Evolutionary conservation across 2,113 vertebrate genomes (phyloP).

Genomic region (Oncorhynchus tshawytscha): DNA sequence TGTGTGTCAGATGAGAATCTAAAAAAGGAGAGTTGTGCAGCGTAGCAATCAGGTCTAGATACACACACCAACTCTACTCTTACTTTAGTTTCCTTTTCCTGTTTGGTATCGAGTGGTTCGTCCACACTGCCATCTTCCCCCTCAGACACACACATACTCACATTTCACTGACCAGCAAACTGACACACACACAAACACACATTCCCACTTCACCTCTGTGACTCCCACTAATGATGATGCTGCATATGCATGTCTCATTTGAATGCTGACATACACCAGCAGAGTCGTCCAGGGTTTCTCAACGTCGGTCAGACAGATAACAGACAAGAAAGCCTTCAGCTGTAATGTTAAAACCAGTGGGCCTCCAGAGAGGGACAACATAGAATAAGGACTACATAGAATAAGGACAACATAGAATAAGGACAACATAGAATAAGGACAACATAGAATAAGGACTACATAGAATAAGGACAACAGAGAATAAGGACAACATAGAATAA

Average conservation of each 20-base stretch:
- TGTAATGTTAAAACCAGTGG: too few relatives aligned
- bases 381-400: too few relatives aligned
- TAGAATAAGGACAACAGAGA: too few relatives aligned
- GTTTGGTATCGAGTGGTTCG: neutral
- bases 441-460: too few relatives aligned
- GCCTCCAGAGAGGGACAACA: too few relatives aligned
- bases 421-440: too few relatives aligned
- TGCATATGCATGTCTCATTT: neutral
- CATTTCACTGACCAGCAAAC: neutral
- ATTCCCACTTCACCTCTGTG: neutral
- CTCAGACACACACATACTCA: neutral
- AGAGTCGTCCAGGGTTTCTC: too few relatives aligned
- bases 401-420: too few relatives aligned
- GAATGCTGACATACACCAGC: neutral
- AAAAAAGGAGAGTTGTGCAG: conserved; percentile 8
- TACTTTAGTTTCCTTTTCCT: neutral
- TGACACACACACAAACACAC: too few relatives aligned
- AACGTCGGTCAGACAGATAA: neutral
- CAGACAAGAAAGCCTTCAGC: too few relatives aligned
- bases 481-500: too few relatives aligned
- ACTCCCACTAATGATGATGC: neutral
- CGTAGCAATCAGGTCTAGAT: neutral
- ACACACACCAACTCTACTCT: neutral
- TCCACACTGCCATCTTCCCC: neutral
- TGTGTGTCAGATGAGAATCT: conserved; percentile 4